Percentiles rank a stretch among this genome's conserved stretches.
phyloP scores from a whole-genome alignment of 2,888 invertebrate species.

The Ennomos fuscantarius region DNA sequence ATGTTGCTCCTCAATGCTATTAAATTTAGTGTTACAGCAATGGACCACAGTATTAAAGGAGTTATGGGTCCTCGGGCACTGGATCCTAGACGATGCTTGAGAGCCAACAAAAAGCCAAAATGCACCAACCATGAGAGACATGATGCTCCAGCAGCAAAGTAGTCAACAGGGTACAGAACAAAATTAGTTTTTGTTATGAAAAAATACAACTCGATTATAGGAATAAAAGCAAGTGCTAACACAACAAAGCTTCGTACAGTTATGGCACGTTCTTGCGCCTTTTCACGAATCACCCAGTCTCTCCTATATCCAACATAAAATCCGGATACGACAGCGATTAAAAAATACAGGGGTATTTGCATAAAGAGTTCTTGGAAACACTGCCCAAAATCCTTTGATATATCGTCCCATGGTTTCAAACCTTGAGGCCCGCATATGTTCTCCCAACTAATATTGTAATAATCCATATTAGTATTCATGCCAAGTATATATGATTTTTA shows the following conservation, averaged over 20 bases:
- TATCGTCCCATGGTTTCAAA: conserved; percentile 88
- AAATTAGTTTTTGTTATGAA: conserved; percentile 80
- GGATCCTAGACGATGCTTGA: conserved; percentile 86
- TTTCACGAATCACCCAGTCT: conserved; percentile 86
- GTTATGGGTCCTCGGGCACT: conserved; percentile 91
- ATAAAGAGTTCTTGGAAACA: conserved; percentile 95
- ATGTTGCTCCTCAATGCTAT: conserved; percentile 89
- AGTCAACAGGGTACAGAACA: conserved; percentile 87
- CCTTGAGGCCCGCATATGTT: conserved; percentile 91
- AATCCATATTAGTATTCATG: conserved; percentile 44
- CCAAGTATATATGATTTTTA: conserved; percentile 1
- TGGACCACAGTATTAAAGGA: conserved; percentile 88
- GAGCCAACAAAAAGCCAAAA: conserved; percentile 89
- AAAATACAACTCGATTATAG: conserved; percentile 88
- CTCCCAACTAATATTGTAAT: conserved; percentile 83
- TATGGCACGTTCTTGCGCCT: conserved; percentile 86
- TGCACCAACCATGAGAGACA: conserved; percentile 93
- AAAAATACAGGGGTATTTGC: conserved; percentile 89
- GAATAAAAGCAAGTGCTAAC: conserved; percentile 87
- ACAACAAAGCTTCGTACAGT: conserved; percentile 87
- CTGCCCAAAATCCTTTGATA: conserved; percentile 90
- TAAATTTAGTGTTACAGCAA: conserved; percentile 87
- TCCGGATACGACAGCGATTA: conserved; percentile 91
- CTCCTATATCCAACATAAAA: conserved; percentile 91
- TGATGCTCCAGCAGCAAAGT: conserved; percentile 89